Evolutionary conservation across 1,140 invertebrate species (phyloP), one percentile per base, ranked within the genome.

Genomic region (Steinernema feltiae): DNA sequence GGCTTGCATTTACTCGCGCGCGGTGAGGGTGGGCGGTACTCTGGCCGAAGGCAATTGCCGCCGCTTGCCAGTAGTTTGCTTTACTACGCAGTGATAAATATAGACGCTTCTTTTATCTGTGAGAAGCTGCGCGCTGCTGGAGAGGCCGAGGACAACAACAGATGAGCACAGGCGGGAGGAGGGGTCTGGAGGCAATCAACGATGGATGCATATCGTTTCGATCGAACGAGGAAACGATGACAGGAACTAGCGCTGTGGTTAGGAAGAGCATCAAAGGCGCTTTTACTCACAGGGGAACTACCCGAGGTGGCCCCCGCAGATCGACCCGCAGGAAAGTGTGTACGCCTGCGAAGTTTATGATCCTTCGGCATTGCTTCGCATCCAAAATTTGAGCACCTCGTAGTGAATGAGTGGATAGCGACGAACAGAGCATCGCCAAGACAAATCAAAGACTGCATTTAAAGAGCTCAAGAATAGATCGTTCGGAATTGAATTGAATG

Each of bases 31-130:
- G 53, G 53, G 53, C 53, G 53, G 53, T 63, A 63, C 53, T n/a
- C 24, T 3, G 24, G 53, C 53, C 53, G 53, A 63, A 63, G 53
- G 53, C 53, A 63, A 63, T 63, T 41, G 35, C 35, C 35, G 35
- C 35, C 35, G 7, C 35, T 7, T 7, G 53, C 53, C 24, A 63
- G 53, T 63, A 63, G 53, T 63, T 63, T 63, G 53, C 53, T 63
- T 63, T 63, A 63, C 53, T 63, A 63, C 53, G 53, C 15, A 63
- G 53, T 63, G 53, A 63, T 63, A 63, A 63, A 63, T 63, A 63
- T 63, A 63, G 53, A 3, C 53, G 53, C 53, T 63, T 63, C 53
- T 63, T 63, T 63, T 63, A 63, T 63, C 53, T 63, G 53, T 41
- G 53, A 63, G 53, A 27, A 63, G 53, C 53, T 63, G 53, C 12